phyloP scores from a whole-genome alignment of 2,113 vertebrate genomes.

The Thomomys bottae region DNA sequence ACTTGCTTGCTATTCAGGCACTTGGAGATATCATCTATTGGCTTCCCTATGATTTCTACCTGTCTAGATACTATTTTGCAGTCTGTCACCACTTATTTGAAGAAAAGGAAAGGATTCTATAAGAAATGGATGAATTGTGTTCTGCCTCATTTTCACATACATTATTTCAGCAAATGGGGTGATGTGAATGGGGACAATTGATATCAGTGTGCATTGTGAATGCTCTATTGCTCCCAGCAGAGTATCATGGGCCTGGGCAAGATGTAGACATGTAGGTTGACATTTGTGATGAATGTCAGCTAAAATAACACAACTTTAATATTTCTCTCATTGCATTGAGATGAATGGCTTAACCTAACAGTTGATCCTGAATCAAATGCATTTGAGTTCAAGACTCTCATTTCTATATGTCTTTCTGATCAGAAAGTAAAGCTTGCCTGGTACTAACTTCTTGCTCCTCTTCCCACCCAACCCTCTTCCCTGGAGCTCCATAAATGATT shows the following conservation, averaged over 20 bases:
- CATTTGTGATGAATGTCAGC: slow-evolving; percentile 45
- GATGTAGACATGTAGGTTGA: slow-evolving; percentile 19
- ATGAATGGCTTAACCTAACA: slow-evolving; percentile 24
- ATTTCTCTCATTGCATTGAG: not conserved
- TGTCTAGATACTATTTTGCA: not conserved
- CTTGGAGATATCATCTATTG: not conserved
- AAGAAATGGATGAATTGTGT: not conserved
- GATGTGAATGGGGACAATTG: not conserved
- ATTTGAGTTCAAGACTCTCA: not conserved
- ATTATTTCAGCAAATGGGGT: not conserved
- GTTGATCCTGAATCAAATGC: slow-evolving; percentile 47
- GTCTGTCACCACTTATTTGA: not conserved
- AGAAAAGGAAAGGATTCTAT: not conserved
- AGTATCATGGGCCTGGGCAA: not conserved
- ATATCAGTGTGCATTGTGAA: not conserved
- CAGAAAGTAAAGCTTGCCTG: not conserved
- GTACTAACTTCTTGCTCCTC: slow-evolving; percentile 16
- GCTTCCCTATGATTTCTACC: not conserved
- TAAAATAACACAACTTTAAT: slow-evolving; percentile 40
- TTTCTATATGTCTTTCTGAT: slow-evolving; percentile 33
- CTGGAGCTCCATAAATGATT: not conserved
- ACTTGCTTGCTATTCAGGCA: too few species aligned
- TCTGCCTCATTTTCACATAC: not conserved
- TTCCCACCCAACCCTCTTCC: not conserved
- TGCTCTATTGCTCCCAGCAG: not conserved